Conservation (phyloP, 2,113 vertebrate species). For the Sclerurus mexicanus region DNA sequence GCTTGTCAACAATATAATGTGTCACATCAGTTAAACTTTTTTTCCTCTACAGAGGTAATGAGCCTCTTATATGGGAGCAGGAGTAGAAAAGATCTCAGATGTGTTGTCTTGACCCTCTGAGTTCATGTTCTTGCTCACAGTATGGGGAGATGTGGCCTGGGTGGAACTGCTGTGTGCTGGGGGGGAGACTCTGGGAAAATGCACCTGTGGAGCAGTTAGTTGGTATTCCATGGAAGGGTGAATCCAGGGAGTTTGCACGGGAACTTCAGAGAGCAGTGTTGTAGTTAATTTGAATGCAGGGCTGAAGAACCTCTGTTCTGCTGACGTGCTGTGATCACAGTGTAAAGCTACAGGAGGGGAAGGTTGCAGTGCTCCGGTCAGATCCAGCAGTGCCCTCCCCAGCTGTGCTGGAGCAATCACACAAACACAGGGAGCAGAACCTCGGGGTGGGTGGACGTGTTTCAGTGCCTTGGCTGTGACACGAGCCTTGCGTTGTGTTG, state of each 20-base stretch:
- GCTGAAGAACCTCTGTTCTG: not conserved
- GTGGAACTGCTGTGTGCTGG: not conserved
- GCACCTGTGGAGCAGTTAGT: not conserved
- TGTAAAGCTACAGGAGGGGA: not conserved
- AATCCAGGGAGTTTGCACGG: not conserved
- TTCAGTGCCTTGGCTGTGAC: not conserved
- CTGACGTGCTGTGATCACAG: not conserved
- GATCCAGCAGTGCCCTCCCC: not conserved
- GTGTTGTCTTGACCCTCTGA: not conserved
- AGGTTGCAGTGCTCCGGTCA: not conserved
- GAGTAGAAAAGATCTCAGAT: not conserved
- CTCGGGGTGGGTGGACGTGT: accelerated
- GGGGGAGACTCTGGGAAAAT: not conserved
- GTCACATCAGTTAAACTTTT: conserved; percentile 18
- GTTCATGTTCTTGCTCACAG: not conserved
- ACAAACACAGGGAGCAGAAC: not conserved
- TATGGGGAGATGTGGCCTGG: accelerated
- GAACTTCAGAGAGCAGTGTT: not conserved
- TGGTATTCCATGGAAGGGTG: not conserved
- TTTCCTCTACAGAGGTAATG: not conserved
- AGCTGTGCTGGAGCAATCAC: not conserved
- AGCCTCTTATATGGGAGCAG: not conserved
- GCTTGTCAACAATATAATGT: conserved; percentile 47
- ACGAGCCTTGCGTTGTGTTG: not conserved
- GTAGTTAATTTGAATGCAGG: not conserved